Conservation (phyloP, 2,888 invertebrate species). For the Adelognathus sp. region DNA sequence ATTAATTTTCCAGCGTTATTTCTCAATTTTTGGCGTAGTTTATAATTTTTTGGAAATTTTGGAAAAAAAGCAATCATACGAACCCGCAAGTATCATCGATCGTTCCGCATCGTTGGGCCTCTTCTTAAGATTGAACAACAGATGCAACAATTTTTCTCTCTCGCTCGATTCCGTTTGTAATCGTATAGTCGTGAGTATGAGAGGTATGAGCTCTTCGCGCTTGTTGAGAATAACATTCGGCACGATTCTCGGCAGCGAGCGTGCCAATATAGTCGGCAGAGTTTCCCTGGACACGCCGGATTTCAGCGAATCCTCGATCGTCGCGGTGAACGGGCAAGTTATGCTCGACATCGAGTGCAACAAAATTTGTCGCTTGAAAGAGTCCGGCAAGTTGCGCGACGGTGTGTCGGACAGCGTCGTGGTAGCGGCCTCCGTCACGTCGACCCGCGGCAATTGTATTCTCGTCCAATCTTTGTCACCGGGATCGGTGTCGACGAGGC, state of each 20-base stretch:
- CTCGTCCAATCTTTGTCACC: conserved; percentile 81
- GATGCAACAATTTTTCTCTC: conserved; percentile 85
- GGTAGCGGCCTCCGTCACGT: conserved; percentile 69
- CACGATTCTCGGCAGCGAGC: conserved; percentile 85
- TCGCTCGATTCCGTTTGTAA: conserved; percentile 84
- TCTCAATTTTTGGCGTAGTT: too few relatives aligned
- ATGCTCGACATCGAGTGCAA: conserved; percentile 81
- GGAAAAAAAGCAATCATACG: neutral
- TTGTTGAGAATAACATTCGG: conserved; percentile 87
- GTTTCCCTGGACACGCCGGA: conserved; percentile 78
- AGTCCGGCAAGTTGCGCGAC: conserved; percentile 80
- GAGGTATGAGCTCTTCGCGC: conserved; percentile 87
- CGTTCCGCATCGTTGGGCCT: conserved; percentile 87
- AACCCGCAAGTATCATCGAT: conserved; percentile 83
- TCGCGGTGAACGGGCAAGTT: conserved; percentile 74
- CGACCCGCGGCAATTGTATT: conserved; percentile 75
- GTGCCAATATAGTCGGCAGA: conserved; percentile 82
- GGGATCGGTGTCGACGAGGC: conserved; percentile 77
- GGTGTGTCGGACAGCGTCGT: conserved; percentile 61
- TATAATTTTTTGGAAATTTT: neutral
- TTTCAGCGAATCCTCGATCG: conserved; percentile 78
- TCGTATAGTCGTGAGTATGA: conserved; percentile 85
- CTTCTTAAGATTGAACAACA: conserved; percentile 88
- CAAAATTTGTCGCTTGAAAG: conserved; percentile 83
- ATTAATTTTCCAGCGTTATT: too few relatives aligned